phyloP scores from a whole-genome alignment of 2,113 vertebrate genomes.

The Oplegnathus fasciatus region DNA sequence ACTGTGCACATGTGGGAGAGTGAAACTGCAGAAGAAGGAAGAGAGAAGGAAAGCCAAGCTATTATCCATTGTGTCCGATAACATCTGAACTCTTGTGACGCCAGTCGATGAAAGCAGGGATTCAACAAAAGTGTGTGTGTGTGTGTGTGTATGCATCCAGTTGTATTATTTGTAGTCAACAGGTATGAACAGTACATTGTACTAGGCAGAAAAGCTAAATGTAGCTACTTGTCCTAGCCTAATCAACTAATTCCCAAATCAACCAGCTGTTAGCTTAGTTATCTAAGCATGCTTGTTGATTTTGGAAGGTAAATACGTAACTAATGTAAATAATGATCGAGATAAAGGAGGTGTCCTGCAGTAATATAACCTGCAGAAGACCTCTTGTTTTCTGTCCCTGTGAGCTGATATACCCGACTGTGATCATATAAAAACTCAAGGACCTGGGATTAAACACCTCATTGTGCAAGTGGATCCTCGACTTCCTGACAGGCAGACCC shows the following conservation, averaged over 20 bases:
- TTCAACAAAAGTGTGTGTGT: neutral
- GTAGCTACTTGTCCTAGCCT: too few relatives aligned
- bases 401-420: neutral
- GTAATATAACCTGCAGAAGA: neutral
- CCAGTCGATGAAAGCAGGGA: neutral
- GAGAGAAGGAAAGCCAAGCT: neutral
- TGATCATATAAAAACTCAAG: too few relatives aligned
- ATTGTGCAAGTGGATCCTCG: too few relatives aligned
- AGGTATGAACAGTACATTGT: neutral
- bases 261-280: neutral
- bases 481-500: too few relatives aligned
- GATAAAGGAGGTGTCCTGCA: neutral
- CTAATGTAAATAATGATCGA: neutral
- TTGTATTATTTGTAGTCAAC: neutral
- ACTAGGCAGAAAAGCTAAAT: neutral
- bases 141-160: neutral
- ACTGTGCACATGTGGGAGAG: conserved; percentile 35
- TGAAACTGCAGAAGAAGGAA: conserved; percentile 15
- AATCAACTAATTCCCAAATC: neutral
- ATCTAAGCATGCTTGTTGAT: neutral
- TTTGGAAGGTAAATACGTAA: neutral
- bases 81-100: conserved; percentile 3
- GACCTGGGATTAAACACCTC: too few relatives aligned
- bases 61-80: neutral
- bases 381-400: neutral